phyloP scores from a whole-genome alignment of 92 coral and sea anemone species.

The Zoanthus gigantus region DNA sequence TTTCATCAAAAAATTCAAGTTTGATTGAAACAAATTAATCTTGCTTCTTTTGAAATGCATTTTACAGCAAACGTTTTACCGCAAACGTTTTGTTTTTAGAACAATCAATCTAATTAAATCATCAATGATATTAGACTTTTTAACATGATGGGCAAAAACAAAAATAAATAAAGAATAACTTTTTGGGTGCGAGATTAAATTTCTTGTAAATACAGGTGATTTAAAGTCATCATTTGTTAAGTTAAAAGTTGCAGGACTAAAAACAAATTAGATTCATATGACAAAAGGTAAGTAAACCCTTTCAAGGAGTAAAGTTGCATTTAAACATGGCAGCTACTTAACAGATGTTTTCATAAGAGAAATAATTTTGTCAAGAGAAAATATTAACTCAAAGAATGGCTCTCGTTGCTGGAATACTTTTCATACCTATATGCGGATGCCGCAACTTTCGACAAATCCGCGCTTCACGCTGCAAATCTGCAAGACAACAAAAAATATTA shows the following conservation, averaged over 20 bases:
- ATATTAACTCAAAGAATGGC: not conserved
- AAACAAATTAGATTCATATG: not conserved
- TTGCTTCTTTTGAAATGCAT: not conserved
- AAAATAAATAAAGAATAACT: not conserved
- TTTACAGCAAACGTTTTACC: conserved; percentile 22
- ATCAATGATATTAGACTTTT: not conserved
- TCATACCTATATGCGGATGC: conserved; percentile 97
- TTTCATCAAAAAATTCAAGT: not conserved
- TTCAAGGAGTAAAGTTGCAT: not conserved
- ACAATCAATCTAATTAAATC: conserved; percentile 31
- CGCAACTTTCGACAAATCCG: conserved; percentile 89
- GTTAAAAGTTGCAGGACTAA: not conserved
- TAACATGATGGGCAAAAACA: conserved; percentile 10
- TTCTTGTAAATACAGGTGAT: conserved; percentile 17
- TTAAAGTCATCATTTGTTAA: not conserved
- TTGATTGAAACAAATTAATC: not conserved
- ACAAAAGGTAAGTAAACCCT: not conserved
- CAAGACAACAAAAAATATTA: conserved; percentile 27
- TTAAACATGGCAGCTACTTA: conserved; percentile 5
- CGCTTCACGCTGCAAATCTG: conserved; percentile 94
- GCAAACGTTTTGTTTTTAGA: conserved; percentile 27
- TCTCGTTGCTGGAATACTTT: conserved; percentile 12
- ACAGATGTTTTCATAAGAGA: conserved; percentile 35
- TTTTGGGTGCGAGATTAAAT: not conserved
- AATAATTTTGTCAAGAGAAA: not conserved